These are phyloP conservation scores for Perca flavescens DNA, from an alignment of 2,113 vertebrate species.

Conservation along the genomic window DNA sequence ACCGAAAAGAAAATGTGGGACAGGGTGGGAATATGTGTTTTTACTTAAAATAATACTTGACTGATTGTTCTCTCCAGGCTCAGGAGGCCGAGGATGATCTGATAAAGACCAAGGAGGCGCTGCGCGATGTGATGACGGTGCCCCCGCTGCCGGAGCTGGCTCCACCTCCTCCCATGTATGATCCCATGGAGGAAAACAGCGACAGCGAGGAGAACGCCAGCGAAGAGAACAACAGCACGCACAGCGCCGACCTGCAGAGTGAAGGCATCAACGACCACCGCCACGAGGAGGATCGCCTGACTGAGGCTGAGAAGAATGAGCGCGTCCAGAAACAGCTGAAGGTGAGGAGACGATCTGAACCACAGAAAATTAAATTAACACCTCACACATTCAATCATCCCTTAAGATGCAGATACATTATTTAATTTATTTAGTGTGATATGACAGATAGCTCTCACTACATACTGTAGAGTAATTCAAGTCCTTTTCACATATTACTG, in stretches of 20 bases:
- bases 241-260: constrained; percentile 90
- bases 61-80: constrained; percentile 82
- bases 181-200: constrained; percentile 85
- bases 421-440: neutral
- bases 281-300: constrained; percentile 91
- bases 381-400: neutral
- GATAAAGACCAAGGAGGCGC: constrained; percentile 92
- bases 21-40: neutral
- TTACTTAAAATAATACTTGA: neutral
- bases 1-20: neutral
- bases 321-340: constrained; percentile 92
- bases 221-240: constrained; percentile 85
- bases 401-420: neutral
- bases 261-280: constrained; percentile 91
- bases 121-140: constrained; percentile 88
- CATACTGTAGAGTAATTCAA: too few relatives aligned
- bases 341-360: constrained; percentile 80
- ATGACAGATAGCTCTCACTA: neutral
- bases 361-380: neutral
- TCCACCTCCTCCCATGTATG: constrained; percentile 86
- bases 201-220: constrained; percentile 87
- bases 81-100: constrained; percentile 91
- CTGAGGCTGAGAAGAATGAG: constrained; percentile 95
- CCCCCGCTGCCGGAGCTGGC: constrained; percentile 81
- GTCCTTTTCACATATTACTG: neutral